A percentile compares a stretch with the other conserved stretches of the same genome.
These are phyloP conservation scores for Zeugodacus cucurbitae DNA, from an alignment of 1,140 invertebrate species.

Conservation along the genomic window DNA sequence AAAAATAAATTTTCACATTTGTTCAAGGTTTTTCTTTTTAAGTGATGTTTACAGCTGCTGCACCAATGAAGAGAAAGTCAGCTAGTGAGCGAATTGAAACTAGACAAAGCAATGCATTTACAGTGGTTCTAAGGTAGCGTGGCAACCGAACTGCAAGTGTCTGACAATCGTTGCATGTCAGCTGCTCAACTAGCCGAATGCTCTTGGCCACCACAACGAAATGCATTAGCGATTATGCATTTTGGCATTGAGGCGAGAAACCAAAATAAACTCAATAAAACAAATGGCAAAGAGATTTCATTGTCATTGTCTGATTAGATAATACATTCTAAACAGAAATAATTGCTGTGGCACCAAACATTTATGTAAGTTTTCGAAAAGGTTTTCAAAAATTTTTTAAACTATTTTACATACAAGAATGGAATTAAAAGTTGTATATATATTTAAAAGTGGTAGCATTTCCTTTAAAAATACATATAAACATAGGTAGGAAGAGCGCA, in stretches of 20 bases:
- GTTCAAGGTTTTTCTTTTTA: neutral
- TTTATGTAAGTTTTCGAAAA: neutral
- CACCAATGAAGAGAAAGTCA: neutral
- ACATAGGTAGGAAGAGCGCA: no score
- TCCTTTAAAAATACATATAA: neutral
- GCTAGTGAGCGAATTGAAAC: neutral
- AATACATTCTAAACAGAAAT: neutral
- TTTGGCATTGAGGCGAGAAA: constrained; percentile 15
- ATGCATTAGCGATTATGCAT: neutral
- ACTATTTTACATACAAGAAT: neutral
- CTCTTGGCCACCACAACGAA: neutral
- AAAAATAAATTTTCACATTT: neutral
- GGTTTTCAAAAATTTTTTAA: neutral
- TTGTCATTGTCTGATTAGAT: constrained; percentile 39
- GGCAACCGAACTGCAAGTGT: neutral
- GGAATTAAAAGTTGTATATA: no score
- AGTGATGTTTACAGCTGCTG: neutral
- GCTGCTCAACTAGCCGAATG: neutral
- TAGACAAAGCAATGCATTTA: neutral
- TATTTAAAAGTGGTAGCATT: neutral
- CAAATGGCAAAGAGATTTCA: neutral
- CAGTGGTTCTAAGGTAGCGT: neutral
- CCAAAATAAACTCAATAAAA: constrained; percentile 20
- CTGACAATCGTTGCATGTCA: neutral
- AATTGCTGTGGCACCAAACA: neutral